Evolutionary conservation across 2,113 vertebrate genomes (phyloP).

Genomic region (Oenanthe oenanthe): DNA sequence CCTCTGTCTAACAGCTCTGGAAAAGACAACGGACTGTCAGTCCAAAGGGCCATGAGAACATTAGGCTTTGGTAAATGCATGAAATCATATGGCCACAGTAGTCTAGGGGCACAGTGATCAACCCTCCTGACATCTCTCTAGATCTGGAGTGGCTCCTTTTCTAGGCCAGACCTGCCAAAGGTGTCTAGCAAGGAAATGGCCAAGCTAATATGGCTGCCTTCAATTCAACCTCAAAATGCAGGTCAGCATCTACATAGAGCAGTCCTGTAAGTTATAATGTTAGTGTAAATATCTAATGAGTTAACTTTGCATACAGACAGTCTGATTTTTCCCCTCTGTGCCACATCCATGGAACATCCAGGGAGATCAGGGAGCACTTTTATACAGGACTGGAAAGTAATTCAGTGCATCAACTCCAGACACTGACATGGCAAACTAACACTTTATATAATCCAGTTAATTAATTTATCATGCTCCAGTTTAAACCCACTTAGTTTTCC

Average conservation of each 20-base stretch:
- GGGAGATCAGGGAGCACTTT: neutral
- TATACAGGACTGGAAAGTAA: neutral
- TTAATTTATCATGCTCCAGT: accelerated
- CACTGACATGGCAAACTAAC: neutral
- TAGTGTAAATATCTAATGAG: neutral
- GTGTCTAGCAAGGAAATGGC: neutral
- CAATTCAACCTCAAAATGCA: neutral
- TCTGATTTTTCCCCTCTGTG: neutral
- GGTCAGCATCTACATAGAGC: neutral
- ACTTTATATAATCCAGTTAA: neutral
- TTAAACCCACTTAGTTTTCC: neutral
- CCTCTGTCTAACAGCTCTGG: neutral
- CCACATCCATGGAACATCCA: neutral
- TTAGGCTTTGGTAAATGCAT: neutral
- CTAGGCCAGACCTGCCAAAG: neutral
- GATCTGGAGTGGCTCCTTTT: neutral
- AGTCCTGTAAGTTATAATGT: neutral
- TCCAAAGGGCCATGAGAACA: neutral
- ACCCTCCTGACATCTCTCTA: neutral
- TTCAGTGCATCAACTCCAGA: neutral
- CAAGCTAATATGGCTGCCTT: neutral
- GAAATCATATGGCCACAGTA: neutral
- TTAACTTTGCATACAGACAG: neutral
- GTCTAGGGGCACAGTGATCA: neutral
- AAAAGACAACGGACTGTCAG: neutral